Evolutionary conservation across 2,113 vertebrate genomes (phyloP).

Genomic region (Chionis minor): DNA sequence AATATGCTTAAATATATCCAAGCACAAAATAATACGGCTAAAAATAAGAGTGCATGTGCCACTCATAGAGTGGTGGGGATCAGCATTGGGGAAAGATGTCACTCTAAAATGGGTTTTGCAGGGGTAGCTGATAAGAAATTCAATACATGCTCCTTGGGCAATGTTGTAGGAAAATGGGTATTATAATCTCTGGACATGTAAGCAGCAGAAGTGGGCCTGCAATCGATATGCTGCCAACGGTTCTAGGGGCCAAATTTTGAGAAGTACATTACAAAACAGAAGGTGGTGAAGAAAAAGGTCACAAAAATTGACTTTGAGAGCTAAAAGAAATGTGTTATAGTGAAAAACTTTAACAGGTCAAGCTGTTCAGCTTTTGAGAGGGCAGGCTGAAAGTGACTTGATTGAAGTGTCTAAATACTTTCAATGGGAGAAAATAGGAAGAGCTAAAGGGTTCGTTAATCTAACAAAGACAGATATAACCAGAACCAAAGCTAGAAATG

Average conservation of each 20-base stretch:
- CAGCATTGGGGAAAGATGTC: not conserved
- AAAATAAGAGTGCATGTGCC: not conserved
- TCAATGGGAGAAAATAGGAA: slow-evolving; percentile 8
- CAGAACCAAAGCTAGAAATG: not conserved
- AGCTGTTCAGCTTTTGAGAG: slow-evolving; percentile 20
- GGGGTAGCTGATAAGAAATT: fast-evolving
- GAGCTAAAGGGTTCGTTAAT: not conserved
- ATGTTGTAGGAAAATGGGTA: not conserved
- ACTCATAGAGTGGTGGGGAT: not conserved
- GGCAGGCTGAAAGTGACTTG: not conserved
- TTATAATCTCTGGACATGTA: not conserved
- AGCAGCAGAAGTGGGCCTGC: not conserved
- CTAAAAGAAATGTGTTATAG: not conserved
- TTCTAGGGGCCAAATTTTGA: slow-evolving; percentile 7
- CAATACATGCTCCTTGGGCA: not conserved
- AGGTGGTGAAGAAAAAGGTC: not conserved
- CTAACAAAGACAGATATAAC: not conserved
- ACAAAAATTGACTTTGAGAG: slow-evolving; percentile 13
- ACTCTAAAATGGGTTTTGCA: not conserved
- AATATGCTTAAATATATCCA: not conserved
- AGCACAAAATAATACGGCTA: not conserved
- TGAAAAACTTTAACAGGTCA: slow-evolving; percentile 7
- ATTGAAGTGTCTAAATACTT: slow-evolving; percentile 14
- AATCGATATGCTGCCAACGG: not conserved
- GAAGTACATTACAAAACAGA: slow-evolving; percentile 1